Evolutionary conservation across 2,113 vertebrate genomes (phyloP), one percentile per base, ranked within the genome.

Genomic region (Cheilinus undulatus): DNA sequence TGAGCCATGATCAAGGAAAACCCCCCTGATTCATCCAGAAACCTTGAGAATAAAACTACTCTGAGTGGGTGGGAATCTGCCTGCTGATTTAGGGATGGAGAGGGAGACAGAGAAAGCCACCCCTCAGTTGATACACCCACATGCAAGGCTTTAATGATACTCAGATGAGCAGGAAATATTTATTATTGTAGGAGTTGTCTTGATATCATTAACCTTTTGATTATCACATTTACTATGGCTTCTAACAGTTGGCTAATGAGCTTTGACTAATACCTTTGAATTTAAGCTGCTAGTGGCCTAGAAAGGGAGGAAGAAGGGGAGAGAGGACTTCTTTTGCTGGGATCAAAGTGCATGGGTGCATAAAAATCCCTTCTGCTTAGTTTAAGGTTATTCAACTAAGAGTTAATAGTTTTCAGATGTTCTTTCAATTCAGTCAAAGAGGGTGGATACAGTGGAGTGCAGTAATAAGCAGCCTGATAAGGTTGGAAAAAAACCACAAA

Each of bases 161-260:
- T 81, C 45, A 76, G 36, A 67, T 73, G 3, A 76, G 42, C 26
- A 42, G 26, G 64, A 73, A 69, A 56, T 20, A 38, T 43, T 32
- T 60, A 40, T n/a, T 53, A 63, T 62, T 42, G 42, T 53, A 61
- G 65, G 50, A 48, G 50, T 30, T 54, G 34, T 74, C 54, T 43
- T 76, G 63, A 73, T 60, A 61, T 78, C 56, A 77, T 88, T 86
- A 80, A 85, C 82, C 74, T 85, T 89, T 87, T 69, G 68, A 68
- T 62, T 78, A 57, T 71, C 63, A 52, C 60, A 73, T 66, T 66
- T 77, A 58, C 66, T 75, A 53, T 62, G 72, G 36, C 59, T 43
- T 74, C 23, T 24, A 69, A 58, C 73, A 79, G 48, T 50, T 63
- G 52, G 77, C 46, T 52, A 51, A 60, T 23, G 28, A 40, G 36